Evolutionary conservation across 2,888 invertebrate genomes (phyloP).

Genomic region (Cylloceria caligata): DNA sequence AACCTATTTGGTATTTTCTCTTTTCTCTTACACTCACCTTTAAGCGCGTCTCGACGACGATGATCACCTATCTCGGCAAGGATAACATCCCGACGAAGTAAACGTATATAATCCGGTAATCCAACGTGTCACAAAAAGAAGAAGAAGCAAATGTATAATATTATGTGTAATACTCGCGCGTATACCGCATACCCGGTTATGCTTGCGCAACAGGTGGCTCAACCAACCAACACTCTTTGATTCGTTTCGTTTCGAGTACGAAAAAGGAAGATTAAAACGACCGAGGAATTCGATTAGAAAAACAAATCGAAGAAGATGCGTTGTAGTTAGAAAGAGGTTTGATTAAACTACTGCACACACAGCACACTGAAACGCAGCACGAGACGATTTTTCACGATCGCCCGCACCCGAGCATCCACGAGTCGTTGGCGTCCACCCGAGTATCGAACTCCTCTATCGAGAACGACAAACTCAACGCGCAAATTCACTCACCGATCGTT

Average conservation of each 20-base stretch:
- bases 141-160: conserved; percentile 23
- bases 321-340: background rate
- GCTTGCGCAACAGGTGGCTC: conserved; percentile 73
- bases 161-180: conserved; percentile 25
- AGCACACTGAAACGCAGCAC: conserved; percentile 63
- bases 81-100: conserved; percentile 59
- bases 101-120: conserved; percentile 76
- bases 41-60: conserved; percentile 70
- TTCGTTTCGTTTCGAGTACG: conserved; percentile 8
- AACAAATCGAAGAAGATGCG: conserved; percentile 13
- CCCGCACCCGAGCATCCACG: conserved; percentile 59
- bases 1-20: background rate
- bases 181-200: conserved; percentile 29
- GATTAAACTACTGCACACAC: conserved; percentile 69
- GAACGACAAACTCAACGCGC: background rate
- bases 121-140: conserved; percentile 76
- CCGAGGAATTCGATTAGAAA: background rate
- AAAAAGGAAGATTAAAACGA: background rate
- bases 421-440: conserved; percentile 55
- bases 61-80: conserved; percentile 68
- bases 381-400: conserved; percentile 44
- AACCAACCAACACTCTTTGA: conserved; percentile 66
- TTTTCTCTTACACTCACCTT: conserved; percentile 61
- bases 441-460: conserved; percentile 9
- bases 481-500: conserved; percentile 20